Base-by-base conservation (phyloP, 2,888 invertebrate genomes). In the Deilephila porcellus region DNA sequence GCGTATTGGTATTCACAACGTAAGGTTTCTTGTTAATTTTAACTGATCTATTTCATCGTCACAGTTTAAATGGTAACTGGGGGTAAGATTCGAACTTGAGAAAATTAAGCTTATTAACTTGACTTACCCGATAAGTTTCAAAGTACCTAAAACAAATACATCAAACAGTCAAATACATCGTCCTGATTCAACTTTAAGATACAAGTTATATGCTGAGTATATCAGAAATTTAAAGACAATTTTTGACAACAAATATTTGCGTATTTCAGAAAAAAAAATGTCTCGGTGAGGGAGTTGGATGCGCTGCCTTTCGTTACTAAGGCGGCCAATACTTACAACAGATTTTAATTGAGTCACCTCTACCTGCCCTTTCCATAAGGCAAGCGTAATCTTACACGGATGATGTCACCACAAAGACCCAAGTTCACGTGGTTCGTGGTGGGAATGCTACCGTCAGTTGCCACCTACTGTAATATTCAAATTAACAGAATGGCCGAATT, bases 401-500 rank as follows among this genome's bases (percentile, higher is more conserved):
- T 67, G 67, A 67, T 25, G 25, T 67, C 67, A 67, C 17, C 5
- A 20, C 37, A 79, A 70, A 17, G 70, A 60, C 17, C 34, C 4
- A 74, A 74, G 74, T 79, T 60, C 37, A 32, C 7, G 60, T 74
- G 72, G 34, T 29, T 32, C 14, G 59, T 14, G 7, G 32, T 19
- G 11, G 32, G 19, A n/a, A 20, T 52, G 71, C 60, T n/a, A 52
- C 52, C 60, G 67, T 52, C 45, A 71, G 56, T 72, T 37, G 64
- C 56, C 60, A 71, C 67, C 53, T 76, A 81, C 82, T 53, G 60
- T 76, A 81, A 82, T 86, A 87, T 90, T 89, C 83, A 88, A 89
- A 88, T 86, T 78, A 76, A 79, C 79, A 74, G 81, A 87, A 86
- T 85, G 85, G 76, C 85, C 86, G 85, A 87, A 90, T 87, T 82